Evolutionary conservation across 2,888 invertebrate species (phyloP), one percentile per base, ranked within the genome.

Genomic region (Platycnemis pennipes): DNA sequence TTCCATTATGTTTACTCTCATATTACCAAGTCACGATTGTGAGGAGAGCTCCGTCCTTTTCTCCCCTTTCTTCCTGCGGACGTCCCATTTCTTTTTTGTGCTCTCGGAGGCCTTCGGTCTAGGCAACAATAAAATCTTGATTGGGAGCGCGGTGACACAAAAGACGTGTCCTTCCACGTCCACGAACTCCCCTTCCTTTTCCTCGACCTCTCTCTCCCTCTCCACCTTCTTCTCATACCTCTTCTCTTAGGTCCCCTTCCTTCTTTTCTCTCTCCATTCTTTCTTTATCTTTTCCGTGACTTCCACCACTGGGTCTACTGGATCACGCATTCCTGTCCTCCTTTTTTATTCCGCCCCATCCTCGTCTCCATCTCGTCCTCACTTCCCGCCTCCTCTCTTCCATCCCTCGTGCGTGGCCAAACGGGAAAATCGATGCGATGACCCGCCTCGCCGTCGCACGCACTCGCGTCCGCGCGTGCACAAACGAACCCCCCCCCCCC

Each of bases 91-190:
- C 77, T 37, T 77, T 77, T 63, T 37, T 77, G 77, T 77, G 37
- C 7, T 16, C 77, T 11, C 31, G 37, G 26, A 77, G 77, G 37
- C 77, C 37, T 37, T 37, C 77, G 77, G 37, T 22, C 4, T 16
- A 26, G 77, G 77, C n/a, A 37, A 77, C 37, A 77, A 77, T 77
- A 77, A 77, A 77, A 77, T 77, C 77, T 77, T 77, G 77, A 77
- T 77, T 77, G 77, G 77, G 37, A 77, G 13, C 77, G 77, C 37
- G 11, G 77, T 2, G 37, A 37, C n/a, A 77, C 77, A 77, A 31
- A 37, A 63, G 26, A 49, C 16, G 16, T n/a, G 77, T n/a, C 31
- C 22, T 77, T n/a, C 77, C 77, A 16, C 16, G 16, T 7, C 8
- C 16, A 77, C 31, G 77, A 77, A 1, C 31, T 26, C 45, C 13